A percentile compares a stretch with the other conserved stretches of the same genome.
These are phyloP conservation scores for Bungarus multicinctus DNA, from an alignment of 2,113 vertebrate genomes.

Conservation along the genomic window DNA sequence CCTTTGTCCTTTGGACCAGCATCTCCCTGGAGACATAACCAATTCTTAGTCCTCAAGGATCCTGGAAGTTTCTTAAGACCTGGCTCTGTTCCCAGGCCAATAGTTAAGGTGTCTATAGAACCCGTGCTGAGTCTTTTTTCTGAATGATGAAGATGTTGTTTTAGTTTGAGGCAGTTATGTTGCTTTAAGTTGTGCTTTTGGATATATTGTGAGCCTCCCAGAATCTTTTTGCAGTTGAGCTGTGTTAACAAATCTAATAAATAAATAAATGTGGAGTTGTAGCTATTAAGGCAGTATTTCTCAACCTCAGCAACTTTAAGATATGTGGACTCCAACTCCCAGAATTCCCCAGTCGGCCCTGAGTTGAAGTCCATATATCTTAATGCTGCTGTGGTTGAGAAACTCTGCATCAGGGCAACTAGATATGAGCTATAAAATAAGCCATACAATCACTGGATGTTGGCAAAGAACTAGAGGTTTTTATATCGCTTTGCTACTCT, in stretches of 20 bases:
- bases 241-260: background rate
- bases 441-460: background rate
- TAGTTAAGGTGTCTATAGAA: background rate
- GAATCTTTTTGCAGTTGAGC: background rate
- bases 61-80: background rate
- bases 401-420: background rate
- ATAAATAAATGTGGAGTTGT: background rate
- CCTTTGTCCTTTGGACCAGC: background rate
- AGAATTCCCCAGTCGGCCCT: background rate
- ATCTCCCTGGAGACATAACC: background rate
- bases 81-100: background rate
- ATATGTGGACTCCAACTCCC: background rate
- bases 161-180: background rate
- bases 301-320: background rate
- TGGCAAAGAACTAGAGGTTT: background rate
- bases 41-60: background rate
- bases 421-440: background rate
- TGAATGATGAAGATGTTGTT: background rate
- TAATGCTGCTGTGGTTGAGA: background rate
- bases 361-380: background rate
- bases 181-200: background rate
- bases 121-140: background rate
- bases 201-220: background rate
- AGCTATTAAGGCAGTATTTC: background rate
- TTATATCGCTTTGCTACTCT: background rate